Base-by-base conservation (phyloP, 1,140 invertebrate species). In the Halotydeus destructor region DNA sequence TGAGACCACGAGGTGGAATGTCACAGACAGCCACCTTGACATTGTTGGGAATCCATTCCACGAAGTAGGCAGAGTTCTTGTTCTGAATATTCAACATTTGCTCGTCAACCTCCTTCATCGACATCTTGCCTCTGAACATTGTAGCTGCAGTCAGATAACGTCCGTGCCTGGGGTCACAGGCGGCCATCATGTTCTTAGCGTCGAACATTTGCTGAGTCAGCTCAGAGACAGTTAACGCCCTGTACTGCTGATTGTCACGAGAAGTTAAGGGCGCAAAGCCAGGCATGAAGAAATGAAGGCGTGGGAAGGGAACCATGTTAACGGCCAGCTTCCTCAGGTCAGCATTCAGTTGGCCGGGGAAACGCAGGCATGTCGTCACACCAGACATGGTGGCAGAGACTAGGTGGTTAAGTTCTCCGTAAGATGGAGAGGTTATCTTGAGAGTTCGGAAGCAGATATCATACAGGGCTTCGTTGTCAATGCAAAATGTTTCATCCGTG, bases 111-210 rank as follows among this genome's bases (percentile, higher is more conserved):
- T 88, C 84, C 64, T 86, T 88, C 84, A 89, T 91, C 18, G 83
- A 89, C 83, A 93, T 89, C 38, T 80, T 68, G 26, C 70, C 86
- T 58, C 86, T 71, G 72, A 91, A 94, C 52, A 94, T 80, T 31
- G 83, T 79, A 5, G 86, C 86, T 1, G 89, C 80, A 0, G 86
- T 93, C 12, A 93, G 65, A 59, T 91, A 93, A 42, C 84, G 69
- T 28, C 66, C 66, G 49, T 47, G 36, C 12, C 42, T 24, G 9
- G 52, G 52, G 37, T 53, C 51, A 41, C 46, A 49, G 36, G 43
- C 43, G 1, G 49, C 41, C 49, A 53, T 54, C 35, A 53, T 44
- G 38, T 53, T 53, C 22, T 53, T 49, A 36, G 65, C 57, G 48
- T 68, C 65, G 49, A 67, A 67, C 65, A 67, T 61, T 52, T 62